Percentiles rank a stretch among this genome's conserved stretches.
Evolutionary conservation across 2,888 invertebrate genomes (phyloP).

Genomic region (Phanerotoma sp.): DNA sequence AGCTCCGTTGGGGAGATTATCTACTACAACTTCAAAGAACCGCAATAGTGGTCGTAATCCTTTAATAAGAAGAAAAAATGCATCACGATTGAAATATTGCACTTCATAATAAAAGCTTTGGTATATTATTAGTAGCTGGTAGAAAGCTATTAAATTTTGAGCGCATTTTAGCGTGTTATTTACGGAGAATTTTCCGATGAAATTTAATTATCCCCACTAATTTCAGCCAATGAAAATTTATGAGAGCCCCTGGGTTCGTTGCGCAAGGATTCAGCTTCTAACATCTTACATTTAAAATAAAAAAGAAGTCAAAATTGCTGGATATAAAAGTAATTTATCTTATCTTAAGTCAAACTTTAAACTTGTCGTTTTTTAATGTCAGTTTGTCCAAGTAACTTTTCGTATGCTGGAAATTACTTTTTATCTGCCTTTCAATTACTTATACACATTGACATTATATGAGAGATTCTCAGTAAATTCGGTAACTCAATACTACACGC

Average conservation of each 20-base stretch:
- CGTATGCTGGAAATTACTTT: neutral
- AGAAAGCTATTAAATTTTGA: constrained; percentile 11
- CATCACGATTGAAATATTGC: too few relatives aligned
- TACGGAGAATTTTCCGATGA: constrained; percentile 18
- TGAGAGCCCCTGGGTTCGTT: neutral
- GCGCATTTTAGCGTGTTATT: constrained; percentile 4
- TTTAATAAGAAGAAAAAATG: too few relatives aligned
- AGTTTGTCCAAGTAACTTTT: constrained; percentile 1
- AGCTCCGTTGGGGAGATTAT: too few relatives aligned
- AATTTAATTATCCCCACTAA: constrained; percentile 28
- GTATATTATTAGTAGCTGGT: neutral
- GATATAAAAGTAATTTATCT: constrained; percentile 2
- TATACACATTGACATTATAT: too few relatives aligned
- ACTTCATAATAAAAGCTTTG: too few relatives aligned
- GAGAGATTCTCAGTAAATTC: too few relatives aligned
- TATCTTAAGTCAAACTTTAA: neutral
- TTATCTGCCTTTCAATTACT: neutral
- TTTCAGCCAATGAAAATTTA: constrained; percentile 26
- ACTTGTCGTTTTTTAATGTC: neutral
- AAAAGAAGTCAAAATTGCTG: neutral
- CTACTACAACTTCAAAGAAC: too few relatives aligned
- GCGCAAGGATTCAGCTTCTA: neutral
- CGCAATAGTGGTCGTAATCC: too few relatives aligned
- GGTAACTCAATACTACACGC: too few relatives aligned
- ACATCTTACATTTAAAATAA: too few relatives aligned